Percentiles rank a stretch among this genome's conserved stretches.
Evolutionary conservation across 1,140 invertebrate species (phyloP).

Genomic region (Nasonia longicornis): DNA sequence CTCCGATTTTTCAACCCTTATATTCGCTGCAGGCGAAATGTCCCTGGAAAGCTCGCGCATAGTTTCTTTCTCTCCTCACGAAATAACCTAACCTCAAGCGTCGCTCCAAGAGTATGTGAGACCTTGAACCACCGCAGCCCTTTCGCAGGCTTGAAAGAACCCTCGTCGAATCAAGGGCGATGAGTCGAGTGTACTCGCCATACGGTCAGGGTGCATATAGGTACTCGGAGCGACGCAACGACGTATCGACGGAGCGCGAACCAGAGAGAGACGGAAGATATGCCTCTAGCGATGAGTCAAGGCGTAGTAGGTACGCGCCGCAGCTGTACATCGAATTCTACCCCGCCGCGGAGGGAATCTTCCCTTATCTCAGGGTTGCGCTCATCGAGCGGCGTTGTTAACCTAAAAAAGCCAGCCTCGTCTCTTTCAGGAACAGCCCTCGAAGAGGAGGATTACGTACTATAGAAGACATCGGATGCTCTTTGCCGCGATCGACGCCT

Average conservation of each 20-base stretch:
- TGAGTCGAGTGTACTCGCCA: neutral
- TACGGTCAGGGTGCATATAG: too few species aligned
- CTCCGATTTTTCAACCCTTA: neutral
- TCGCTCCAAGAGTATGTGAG: neutral
- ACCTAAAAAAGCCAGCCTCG: neutral
- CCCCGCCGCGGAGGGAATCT: neutral
- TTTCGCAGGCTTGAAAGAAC: neutral
- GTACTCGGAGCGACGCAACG: neutral
- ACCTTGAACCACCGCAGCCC: neutral
- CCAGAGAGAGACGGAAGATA: conserved; percentile 18
- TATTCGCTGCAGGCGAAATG: neutral
- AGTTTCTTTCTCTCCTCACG: neutral
- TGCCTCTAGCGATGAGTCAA: neutral
- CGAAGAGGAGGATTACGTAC: neutral
- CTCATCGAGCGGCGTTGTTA: neutral
- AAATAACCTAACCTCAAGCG: conserved; percentile 19
- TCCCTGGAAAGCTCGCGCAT: neutral
- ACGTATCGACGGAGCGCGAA: conserved; percentile 31
- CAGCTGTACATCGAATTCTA: neutral
- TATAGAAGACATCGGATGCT: neutral
- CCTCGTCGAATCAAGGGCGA: neutral
- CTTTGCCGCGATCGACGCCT: neutral
- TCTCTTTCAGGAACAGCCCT: neutral
- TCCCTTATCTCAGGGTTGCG: neutral
- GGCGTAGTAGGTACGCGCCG: neutral